A percentile compares a stretch with the other conserved stretches of the same genome.
Evolutionary conservation across 1,140 invertebrate genomes (phyloP).

Genomic region (Brachionus paranguensis): DNA sequence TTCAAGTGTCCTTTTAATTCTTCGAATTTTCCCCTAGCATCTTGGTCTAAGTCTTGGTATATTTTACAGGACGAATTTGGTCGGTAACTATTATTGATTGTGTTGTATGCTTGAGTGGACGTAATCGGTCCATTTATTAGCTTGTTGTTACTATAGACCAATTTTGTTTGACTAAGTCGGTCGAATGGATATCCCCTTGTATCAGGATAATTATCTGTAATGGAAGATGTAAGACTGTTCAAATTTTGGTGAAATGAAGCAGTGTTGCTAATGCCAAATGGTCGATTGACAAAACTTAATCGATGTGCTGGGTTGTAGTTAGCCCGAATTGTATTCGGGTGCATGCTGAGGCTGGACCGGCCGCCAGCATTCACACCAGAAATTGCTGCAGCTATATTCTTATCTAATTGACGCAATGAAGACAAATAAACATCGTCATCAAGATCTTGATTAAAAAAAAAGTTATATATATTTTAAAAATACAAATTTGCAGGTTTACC

Average conservation of each 20-base stretch:
- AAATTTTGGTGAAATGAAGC: conserved; percentile 35
- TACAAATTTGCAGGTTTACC: not conserved
- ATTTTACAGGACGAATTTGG: conserved; percentile 39
- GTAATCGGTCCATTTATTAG: not conserved
- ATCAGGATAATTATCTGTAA: not conserved
- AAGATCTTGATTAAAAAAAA: not conserved
- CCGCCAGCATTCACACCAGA: conserved; percentile 1
- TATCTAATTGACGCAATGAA: conserved; percentile 18
- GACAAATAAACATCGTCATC: conserved; percentile 37
- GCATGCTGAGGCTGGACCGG: not conserved
- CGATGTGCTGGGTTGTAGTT: conserved; percentile 9
- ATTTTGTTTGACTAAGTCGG: conserved; percentile 19
- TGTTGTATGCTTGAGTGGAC: not conserved
- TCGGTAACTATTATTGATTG: conserved; percentile 7
- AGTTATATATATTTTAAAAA: not conserved
- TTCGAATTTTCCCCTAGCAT: conserved; percentile 25
- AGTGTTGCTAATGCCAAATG: conserved; percentile 1
- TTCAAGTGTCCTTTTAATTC: conserved; percentile 17
- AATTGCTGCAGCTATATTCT: conserved; percentile 31
- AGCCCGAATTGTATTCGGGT: not conserved
- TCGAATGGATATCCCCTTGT: conserved; percentile 26
- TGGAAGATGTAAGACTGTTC: not conserved
- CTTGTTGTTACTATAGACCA: conserved; percentile 10
- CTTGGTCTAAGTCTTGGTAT: conserved; percentile 36
- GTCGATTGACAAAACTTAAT: conserved; percentile 22